Base-by-base conservation (phyloP, 2,113 vertebrate genomes). In the Antigone vipio region DNA sequence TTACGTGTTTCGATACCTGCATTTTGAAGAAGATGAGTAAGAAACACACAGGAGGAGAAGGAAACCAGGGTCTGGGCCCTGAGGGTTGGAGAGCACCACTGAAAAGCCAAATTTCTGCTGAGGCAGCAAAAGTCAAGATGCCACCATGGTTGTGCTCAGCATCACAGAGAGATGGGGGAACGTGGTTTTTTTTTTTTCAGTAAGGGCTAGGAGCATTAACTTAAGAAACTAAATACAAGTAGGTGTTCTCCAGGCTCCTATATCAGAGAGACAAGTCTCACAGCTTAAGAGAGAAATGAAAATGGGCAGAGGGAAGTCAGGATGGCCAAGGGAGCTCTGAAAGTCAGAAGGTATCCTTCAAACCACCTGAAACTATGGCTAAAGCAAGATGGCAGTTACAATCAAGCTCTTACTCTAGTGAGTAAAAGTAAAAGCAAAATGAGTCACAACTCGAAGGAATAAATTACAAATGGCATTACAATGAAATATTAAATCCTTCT, bases 1-100 rank as follows among this genome's bases (percentile, higher is more conserved):
- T 50, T 8, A 59, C 20, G 5, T 38, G 60, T 42, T 24, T 71
- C 0, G 0, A 2, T 45, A n/a, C 30, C 42, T 55, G 34, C 24
- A 4, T 34, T 11, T 8, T 29, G 64, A 69, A 34, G 68, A 27
- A 40, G 49, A 32, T 4, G 23, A 60, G 17, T n/a, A 27, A 83
- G 40, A 66, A 80, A 76, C 21, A 34, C 30, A 49, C 21, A 58
- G 34, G 21, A 72, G 14, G 47, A 66, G 76, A 74, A 44, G 76
- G 32, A 89, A 94, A 45, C 9, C 9, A 26, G 19, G 40, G 21
- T 27, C 52, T 40, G 12, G 21, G 32, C 11, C 17, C 23, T 0
- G 0, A 44, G 44, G 32, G 5, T 2, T 38, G 44, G 38, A 62
- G 19, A 73, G 12, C 24, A 49, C 11, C 5, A 30, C 10, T 21